A percentile compares a stretch with the other conserved stretches of the same genome.
These are phyloP conservation scores for Stenopsyche tienmushanensis DNA, from an alignment of 1,140 invertebrate species.

Conservation along the genomic window DNA sequence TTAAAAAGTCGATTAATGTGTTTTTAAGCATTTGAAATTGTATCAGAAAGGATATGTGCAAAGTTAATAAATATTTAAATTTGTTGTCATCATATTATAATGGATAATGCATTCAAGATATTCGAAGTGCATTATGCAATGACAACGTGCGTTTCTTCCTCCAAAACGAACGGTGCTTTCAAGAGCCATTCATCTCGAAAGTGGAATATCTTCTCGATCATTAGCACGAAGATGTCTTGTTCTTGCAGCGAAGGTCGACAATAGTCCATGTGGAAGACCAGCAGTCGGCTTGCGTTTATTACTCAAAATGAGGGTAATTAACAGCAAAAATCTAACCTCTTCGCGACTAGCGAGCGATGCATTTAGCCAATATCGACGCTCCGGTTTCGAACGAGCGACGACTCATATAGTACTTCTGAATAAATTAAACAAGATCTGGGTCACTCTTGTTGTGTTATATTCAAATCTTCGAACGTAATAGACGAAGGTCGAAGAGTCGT, in stretches of 20 bases:
- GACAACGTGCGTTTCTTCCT: no score
- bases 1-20: no score
- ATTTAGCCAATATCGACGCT: conserved; percentile 1
- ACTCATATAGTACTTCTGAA: conserved; percentile 6
- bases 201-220: no score
- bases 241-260: background rate
- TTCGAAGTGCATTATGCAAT: no score
- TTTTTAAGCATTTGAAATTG: no score
- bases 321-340: background rate
- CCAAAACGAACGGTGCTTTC: no score
- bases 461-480: conserved; percentile 2
- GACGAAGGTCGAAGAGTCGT: conserved; percentile 6
- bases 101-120: no score
- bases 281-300: background rate
- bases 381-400: conserved; percentile 1
- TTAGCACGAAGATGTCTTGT: no score
- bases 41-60: no score
- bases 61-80: no score
- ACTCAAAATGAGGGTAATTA: background rate
- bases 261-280: background rate
- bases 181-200: no score
- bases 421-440: conserved; percentile 18
- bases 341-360: background rate
- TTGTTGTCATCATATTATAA: no score
- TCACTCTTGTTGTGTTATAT: conserved; percentile 17